phyloP scores from a whole-genome alignment of 2,113 vertebrate genomes.

The Nothobranchius furzeri region DNA sequence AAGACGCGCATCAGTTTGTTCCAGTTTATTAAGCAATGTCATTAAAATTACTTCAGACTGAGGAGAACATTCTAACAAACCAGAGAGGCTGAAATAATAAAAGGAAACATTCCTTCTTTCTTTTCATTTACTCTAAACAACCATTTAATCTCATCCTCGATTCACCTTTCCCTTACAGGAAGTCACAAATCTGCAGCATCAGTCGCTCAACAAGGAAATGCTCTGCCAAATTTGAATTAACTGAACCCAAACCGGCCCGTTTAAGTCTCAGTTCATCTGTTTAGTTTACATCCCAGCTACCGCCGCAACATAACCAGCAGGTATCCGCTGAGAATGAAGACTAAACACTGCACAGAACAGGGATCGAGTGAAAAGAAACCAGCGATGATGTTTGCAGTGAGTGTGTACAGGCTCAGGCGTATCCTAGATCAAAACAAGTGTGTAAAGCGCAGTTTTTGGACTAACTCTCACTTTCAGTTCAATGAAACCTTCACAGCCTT shows the following conservation, averaged over 20 bases:
- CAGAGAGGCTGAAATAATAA: not conserved
- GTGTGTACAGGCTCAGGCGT: conserved; percentile 29
- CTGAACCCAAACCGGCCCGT: conserved; percentile 6
- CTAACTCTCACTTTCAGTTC: not conserved
- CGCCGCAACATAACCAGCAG: conserved; percentile 14
- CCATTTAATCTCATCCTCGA: not conserved
- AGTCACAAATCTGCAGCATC: not conserved
- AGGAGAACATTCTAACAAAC: not conserved
- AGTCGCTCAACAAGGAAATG: not conserved
- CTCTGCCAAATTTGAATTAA: not conserved
- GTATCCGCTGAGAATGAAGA: conserved; percentile 4
- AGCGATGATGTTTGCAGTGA: conserved; percentile 23
- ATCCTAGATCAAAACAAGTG: conserved; percentile 17
- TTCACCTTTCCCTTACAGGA: not conserved
- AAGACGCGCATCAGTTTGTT: conserved; percentile 30
- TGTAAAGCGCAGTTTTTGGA: conserved; percentile 19
- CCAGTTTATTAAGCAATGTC: conserved; percentile 35
- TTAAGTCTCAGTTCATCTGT: not conserved
- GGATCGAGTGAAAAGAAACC: conserved; percentile 27
- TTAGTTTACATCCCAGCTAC: not conserved
- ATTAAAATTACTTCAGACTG: conserved; percentile 35
- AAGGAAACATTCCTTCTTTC: conserved; percentile 13
- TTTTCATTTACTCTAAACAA: conserved; percentile 23
- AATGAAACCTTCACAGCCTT: conserved; percentile 31
- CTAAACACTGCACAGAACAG: too few species aligned